Base-by-base conservation (phyloP, 2,888 invertebrate genomes). In the Operophtera brumata region DNA sequence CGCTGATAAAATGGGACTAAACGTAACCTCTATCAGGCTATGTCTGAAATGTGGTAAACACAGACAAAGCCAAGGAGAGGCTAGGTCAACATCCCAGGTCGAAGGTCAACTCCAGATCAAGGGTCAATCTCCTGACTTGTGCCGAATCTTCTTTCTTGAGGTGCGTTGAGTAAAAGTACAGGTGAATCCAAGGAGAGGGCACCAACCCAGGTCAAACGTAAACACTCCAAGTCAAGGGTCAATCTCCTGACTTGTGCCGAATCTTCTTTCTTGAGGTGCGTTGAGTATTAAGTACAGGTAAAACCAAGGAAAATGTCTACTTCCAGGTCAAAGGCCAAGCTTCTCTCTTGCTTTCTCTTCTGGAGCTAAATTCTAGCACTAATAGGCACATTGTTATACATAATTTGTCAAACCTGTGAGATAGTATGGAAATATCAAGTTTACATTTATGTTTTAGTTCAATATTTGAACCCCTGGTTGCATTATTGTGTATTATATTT, bases 11-110 rank as follows among this genome's bases (percentile, higher is more conserved):
- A 75, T 75, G 78, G 86, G 84, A 80, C 69, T 74, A 84, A 89
- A 91, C 91, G 91, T 90, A 91, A 90, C 91, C 91, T 90, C 91
- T 90, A 86, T 84, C 84, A 90, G 91, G 91, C 91, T 91, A 90
- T 91, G 91, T 91, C 91, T 91, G 91, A 90, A 74, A 75, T 70
- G 75, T 62, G 14, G 64, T 69, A 73, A 74, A 83, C 71, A 91
- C 91, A 91, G 91, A 91, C 91, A 91, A 90, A 91, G 91, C 91
- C 91, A 90, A 91, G 91, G 90, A 91, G 91, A 91, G 91, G 91
- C 91, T 91, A 91, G 84, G 91, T 87, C 85, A 84, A 81, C 50
- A 70, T 80, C 84, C 88, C 80, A 57, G 34, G 47, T 42, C 25
- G 54, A 49, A 7, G 28, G 40, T 45, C 25, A 43, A 9, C 30